Percentiles rank a stretch among this genome's conserved stretches.
Evolutionary conservation across 2,888 invertebrate species (phyloP).

Genomic region (Seira ritae): DNA sequence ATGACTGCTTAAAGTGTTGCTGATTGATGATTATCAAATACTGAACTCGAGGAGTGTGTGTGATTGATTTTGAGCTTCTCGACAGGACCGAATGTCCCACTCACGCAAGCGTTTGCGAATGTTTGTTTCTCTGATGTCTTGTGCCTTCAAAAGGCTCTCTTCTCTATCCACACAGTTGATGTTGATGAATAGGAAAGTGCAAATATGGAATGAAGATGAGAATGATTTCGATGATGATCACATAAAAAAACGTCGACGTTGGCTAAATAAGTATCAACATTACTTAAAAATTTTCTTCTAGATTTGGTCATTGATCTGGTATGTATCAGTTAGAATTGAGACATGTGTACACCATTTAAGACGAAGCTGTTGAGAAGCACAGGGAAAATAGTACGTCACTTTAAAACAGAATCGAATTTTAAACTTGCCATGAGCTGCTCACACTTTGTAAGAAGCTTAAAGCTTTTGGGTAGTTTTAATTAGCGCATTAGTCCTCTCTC

Average conservation of each 20-base stretch:
- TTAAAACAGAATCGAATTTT: neutral
- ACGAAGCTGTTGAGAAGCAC: neutral
- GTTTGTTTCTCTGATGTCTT: too few relatives aligned
- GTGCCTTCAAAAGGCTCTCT: too few relatives aligned
- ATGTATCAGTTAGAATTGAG: neutral
- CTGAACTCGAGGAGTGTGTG: neutral
- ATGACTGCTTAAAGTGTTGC: neutral
- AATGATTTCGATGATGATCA: too few relatives aligned
- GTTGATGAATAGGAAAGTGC: slow-evolving; percentile 3
- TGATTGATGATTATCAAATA: neutral
- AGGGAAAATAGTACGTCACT: neutral
- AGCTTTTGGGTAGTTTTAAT: neutral
- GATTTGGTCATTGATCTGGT: slow-evolving; percentile 48
- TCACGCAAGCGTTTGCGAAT: too few relatives aligned
- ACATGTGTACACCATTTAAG: neutral
- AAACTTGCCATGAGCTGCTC: neutral
- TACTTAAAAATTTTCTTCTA: neutral
- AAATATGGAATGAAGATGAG: slow-evolving; percentile 20
- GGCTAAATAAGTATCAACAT: neutral
- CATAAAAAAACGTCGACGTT: neutral
- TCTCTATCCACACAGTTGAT: too few relatives aligned
- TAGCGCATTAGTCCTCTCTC: slow-evolving; percentile 7
- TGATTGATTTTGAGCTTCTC: neutral
- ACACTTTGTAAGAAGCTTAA: neutral
- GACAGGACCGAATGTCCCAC: too few relatives aligned